Conservation (phyloP, 2,797 vertebrate species). For the Sebastes kiyomatsui region DNA sequence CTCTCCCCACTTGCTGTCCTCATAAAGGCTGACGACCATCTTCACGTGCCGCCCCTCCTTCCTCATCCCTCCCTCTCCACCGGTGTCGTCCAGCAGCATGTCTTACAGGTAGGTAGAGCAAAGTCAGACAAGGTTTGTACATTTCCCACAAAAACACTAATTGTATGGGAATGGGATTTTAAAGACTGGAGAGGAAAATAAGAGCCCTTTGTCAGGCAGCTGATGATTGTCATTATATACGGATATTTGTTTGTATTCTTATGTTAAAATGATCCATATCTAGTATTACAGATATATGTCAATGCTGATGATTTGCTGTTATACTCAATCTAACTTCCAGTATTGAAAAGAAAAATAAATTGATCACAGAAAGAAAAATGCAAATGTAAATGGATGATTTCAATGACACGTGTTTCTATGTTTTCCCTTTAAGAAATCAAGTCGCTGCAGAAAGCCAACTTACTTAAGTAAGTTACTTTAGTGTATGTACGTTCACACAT, state of each 20-base stretch:
- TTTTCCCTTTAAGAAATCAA: not conserved
- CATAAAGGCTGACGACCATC: constrained; percentile 91
- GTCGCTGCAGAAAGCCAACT: not conserved
- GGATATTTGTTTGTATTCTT: too few species aligned
- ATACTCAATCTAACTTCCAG: too few species aligned
- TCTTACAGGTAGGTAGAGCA: constrained; percentile 79
- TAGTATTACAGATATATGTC: too few species aligned
- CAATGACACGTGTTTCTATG: not conserved
- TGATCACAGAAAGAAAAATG: not conserved
- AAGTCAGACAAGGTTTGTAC: not conserved
- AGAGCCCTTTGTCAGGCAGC: too few species aligned
- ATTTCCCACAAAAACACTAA: not conserved
- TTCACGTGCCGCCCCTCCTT: constrained; percentile 95
- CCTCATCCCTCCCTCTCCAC: constrained; percentile 88
- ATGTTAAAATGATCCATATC: too few species aligned
- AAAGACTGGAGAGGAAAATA: too few species aligned
- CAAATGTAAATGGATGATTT: not conserved
- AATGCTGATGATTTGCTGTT: too few species aligned
- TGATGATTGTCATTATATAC: too few species aligned
- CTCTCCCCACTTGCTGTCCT: constrained; percentile 90
- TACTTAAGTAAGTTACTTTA: not conserved
- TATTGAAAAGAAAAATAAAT: too few species aligned
- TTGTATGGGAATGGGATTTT: too few species aligned
- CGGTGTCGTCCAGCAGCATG: constrained; percentile 93
- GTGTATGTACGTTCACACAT: not conserved